A percentile compares a stretch with the other conserved stretches of the same genome.
These are phyloP conservation scores for Eonycteris spelaea DNA, from an alignment of 2,113 vertebrate species.

Conservation along the genomic window DNA sequence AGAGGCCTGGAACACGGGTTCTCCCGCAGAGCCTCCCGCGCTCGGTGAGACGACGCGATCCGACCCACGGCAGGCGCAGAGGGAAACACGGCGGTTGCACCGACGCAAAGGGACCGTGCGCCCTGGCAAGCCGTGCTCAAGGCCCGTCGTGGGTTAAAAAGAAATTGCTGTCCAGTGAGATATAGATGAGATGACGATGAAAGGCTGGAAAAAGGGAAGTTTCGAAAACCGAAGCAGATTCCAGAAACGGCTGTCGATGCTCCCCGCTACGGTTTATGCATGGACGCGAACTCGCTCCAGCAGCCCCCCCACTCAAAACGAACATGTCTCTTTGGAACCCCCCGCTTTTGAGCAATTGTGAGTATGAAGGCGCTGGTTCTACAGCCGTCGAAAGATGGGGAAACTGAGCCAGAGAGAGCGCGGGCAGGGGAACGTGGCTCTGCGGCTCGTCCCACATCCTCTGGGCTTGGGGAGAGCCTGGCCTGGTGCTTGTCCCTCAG, in stretches of 20 bases:
- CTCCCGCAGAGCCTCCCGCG: background rate
- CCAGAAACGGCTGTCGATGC: background rate
- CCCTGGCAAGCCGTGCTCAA: background rate
- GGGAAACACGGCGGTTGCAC: fast-evolving
- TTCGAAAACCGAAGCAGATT: background rate
- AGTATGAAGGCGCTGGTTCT: background rate
- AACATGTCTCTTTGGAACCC: no score
- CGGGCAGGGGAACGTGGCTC: no score
- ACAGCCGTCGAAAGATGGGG: background rate
- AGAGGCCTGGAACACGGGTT: background rate
- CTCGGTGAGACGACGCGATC: background rate
- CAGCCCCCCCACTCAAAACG: background rate
- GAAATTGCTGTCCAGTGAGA: background rate
- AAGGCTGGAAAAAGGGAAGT: background rate
- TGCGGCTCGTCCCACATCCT: background rate
- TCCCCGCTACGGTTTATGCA: background rate
- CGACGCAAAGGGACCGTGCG: background rate
- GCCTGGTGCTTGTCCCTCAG: background rate
- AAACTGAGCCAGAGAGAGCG: background rate
- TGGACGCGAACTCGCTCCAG: background rate
- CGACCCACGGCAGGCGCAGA: fast-evolving
- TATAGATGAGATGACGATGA: background rate
- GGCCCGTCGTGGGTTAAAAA: background rate
- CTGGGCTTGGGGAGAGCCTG: no score
- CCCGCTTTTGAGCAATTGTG: no score